Evolutionary conservation across 1,140 invertebrate genomes (phyloP).

Genomic region (Thaumatotibia leucotreta): DNA sequence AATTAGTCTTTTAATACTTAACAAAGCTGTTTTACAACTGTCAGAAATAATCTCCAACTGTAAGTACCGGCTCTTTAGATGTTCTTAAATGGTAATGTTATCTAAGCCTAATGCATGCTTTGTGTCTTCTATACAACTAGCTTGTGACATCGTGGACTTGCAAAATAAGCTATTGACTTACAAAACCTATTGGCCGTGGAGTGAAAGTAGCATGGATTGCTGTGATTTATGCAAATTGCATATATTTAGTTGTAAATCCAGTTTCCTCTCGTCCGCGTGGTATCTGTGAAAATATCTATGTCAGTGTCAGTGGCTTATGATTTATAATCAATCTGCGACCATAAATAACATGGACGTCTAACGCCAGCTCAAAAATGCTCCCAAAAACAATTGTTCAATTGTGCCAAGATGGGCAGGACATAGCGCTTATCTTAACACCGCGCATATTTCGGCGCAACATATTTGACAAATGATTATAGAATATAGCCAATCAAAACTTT

Average conservation of each 20-base stretch:
- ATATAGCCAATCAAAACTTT: too few relatives aligned
- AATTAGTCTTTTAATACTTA: too few relatives aligned
- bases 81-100: background rate
- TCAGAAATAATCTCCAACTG: background rate
- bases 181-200: background rate
- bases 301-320: background rate
- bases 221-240: conserved; percentile 1
- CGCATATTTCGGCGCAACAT: too few relatives aligned
- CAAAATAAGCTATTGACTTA: background rate
- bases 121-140: background rate
- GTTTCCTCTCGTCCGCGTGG: background rate
- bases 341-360: too few relatives aligned
- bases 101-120: background rate
- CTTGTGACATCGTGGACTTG: background rate
- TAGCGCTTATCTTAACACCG: too few relatives aligned
- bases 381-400: too few relatives aligned
- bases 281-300: background rate
- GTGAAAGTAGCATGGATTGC: background rate
- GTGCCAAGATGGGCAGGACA: too few relatives aligned
- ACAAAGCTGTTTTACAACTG: too few relatives aligned
- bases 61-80: background rate
- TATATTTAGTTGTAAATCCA: background rate
- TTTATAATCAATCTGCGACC: background rate
- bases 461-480: too few relatives aligned
- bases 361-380: too few relatives aligned